phyloP scores from a whole-genome alignment of 2,888 invertebrate species.

The Erannis defoliaria region DNA sequence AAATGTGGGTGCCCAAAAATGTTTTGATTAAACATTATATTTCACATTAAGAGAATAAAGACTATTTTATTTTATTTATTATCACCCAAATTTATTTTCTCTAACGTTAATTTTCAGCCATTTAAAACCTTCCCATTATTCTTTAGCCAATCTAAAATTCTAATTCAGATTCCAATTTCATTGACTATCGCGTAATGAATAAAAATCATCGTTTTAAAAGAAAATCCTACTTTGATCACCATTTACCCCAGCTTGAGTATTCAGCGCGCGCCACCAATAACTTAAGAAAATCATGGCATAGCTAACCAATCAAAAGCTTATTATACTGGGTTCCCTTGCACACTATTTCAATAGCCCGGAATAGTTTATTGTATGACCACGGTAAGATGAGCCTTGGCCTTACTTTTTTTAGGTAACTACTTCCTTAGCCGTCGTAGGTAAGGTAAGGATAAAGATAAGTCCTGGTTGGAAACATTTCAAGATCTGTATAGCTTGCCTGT shows the following conservation, averaged over 20 bases:
- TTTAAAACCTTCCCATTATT: slow-evolving; percentile 1
- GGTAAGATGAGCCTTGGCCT: slow-evolving; percentile 20
- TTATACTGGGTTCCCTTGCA: slow-evolving; percentile 31
- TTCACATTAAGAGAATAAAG: too few relatives aligned
- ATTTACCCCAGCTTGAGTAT: slow-evolving; percentile 33
- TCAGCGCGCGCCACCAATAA: slow-evolving; percentile 36
- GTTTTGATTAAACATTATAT: too few relatives aligned
- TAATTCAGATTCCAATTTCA: slow-evolving; percentile 30
- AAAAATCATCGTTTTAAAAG: slow-evolving; percentile 32
- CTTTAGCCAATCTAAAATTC: slow-evolving; percentile 19
- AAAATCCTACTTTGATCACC: slow-evolving; percentile 25
- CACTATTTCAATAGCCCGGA: slow-evolving; percentile 20
- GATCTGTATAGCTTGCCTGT: too few relatives aligned
- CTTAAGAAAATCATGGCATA: slow-evolving; percentile 40
- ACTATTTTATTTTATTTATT: too few relatives aligned
- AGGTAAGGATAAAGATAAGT: not conserved
- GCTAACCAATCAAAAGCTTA: slow-evolving; percentile 48
- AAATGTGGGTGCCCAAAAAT: too few relatives aligned
- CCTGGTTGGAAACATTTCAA: not conserved
- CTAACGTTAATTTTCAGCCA: not conserved
- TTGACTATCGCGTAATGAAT: slow-evolving; percentile 33
- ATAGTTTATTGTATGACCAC: slow-evolving; percentile 24
- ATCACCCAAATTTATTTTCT: not conserved
- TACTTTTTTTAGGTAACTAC: not conserved
- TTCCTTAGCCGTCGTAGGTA: not conserved